Conservation (phyloP, 2,888 invertebrate genomes). For the Stramonita haemastoma region DNA sequence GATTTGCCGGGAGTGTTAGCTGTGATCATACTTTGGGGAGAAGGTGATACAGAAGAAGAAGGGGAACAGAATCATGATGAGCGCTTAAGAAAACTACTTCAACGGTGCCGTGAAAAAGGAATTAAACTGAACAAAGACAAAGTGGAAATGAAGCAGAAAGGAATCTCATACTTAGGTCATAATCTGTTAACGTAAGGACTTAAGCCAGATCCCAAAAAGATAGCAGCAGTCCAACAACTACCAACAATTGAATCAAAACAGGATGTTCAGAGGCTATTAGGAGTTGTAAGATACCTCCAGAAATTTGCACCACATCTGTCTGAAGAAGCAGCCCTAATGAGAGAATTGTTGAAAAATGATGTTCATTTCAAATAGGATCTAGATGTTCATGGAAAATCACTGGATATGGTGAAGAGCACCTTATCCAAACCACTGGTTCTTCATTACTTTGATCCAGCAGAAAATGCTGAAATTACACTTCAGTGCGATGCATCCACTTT, state of each 20-base stretch:
- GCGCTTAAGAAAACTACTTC: neutral
- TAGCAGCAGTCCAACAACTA: neutral
- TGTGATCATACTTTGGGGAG: neutral
- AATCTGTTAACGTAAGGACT: slow-evolving; percentile 5
- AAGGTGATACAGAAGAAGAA: slow-evolving; percentile 19
- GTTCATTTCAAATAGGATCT: no score
- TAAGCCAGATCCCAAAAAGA: slow-evolving; percentile 3
- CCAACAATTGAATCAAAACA: no score
- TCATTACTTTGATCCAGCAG: slow-evolving; percentile 7
- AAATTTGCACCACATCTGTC: no score
- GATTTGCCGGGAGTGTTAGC: neutral
- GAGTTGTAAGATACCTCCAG: no score
- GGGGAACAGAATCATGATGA: neutral
- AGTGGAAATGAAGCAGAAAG: slow-evolving; percentile 2
- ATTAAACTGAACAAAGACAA: slow-evolving; percentile 15
- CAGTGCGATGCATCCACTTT: neutral
- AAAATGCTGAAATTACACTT: neutral
- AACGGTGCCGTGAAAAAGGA: neutral
- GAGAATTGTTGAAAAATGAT: no score
- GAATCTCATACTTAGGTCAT: neutral
- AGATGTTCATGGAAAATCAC: no score
- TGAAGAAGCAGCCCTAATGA: no score
- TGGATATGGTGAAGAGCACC: neutral
- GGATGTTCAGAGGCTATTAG: no score
- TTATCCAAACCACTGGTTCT: neutral